Percentiles rank a stretch among this genome's conserved stretches.
phyloP scores from a whole-genome alignment of 92 coral and sea anemone species.

The Heliopora coerulea region DNA sequence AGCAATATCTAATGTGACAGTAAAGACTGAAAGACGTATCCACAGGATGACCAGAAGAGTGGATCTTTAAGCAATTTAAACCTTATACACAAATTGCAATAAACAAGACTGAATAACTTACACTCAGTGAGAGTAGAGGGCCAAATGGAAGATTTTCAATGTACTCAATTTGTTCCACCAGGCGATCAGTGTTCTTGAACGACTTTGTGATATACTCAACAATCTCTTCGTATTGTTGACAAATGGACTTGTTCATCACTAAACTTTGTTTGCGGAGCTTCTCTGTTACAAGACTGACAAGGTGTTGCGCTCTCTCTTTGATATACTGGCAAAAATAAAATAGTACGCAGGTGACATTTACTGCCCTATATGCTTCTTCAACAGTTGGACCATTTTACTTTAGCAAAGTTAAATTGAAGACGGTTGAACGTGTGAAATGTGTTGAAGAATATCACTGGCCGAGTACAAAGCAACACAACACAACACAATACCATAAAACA shows the following conservation, averaged over 20 bases:
- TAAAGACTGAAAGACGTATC: too few relatives aligned
- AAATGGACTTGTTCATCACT: slow-evolving; percentile 79
- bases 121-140: slow-evolving; percentile 86
- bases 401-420: too few relatives aligned
- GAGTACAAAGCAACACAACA: too few relatives aligned
- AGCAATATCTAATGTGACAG: too few relatives aligned
- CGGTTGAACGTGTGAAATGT: too few relatives aligned
- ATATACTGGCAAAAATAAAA: slow-evolving; percentile 57
- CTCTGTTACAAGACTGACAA: slow-evolving; percentile 65
- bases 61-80: too few relatives aligned
- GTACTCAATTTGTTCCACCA: slow-evolving; percentile 85
- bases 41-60: too few relatives aligned
- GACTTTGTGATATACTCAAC: slow-evolving; percentile 82
- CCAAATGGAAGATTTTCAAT: slow-evolving; percentile 83
- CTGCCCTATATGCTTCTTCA: too few relatives aligned
- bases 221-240: slow-evolving; percentile 88
- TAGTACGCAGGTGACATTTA: not conserved
- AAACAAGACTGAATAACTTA: slow-evolving; percentile 10
- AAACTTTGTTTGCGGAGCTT: slow-evolving; percentile 70
- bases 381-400: too few relatives aligned
- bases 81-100: too few relatives aligned
- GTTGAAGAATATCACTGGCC: too few relatives aligned
- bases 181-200: slow-evolving; percentile 74
- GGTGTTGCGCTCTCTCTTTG: slow-evolving; percentile 62
- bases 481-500: too few relatives aligned